Evolutionary conservation across 2,113 vertebrate genomes (phyloP).

Genomic region (Gnathonemus longibarbis): DNA sequence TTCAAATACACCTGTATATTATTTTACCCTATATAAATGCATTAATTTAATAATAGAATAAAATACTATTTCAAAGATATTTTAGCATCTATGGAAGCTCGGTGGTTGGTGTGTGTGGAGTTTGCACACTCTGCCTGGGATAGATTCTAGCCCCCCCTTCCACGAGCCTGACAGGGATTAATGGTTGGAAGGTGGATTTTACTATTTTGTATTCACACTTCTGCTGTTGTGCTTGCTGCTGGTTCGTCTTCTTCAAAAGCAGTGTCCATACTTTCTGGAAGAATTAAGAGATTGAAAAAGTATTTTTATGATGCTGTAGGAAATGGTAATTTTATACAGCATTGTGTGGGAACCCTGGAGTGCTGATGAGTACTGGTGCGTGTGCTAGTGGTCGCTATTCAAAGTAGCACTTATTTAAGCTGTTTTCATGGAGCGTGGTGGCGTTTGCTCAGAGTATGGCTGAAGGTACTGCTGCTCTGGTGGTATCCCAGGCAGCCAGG

Average conservation of each 20-base stretch:
- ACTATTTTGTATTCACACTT: background rate
- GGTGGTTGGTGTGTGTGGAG: background rate
- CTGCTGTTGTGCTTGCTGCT: background rate
- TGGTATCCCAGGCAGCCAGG: background rate
- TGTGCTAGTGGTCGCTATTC: background rate
- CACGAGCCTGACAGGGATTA: background rate
- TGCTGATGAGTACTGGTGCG: background rate
- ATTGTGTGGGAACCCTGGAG: background rate
- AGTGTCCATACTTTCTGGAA: background rate
- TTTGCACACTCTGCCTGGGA: background rate
- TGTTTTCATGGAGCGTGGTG: background rate
- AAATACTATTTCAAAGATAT: background rate
- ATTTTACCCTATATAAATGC: background rate
- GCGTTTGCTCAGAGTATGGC: background rate
- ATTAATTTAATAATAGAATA: background rate
- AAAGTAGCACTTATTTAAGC: background rate
- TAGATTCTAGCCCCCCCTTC: background rate
- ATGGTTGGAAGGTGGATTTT: background rate
- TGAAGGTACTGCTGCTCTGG: too few relatives aligned
- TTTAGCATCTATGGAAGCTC: background rate
- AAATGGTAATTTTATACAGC: background rate
- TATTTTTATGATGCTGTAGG: background rate
- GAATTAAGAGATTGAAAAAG: background rate
- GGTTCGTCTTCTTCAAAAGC: background rate
- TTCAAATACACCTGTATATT: background rate